Percentiles rank a stretch among this genome's conserved stretches.
phyloP scores from a whole-genome alignment of 2,797 vertebrate genomes.

The Poeciliopsis infans region DNA sequence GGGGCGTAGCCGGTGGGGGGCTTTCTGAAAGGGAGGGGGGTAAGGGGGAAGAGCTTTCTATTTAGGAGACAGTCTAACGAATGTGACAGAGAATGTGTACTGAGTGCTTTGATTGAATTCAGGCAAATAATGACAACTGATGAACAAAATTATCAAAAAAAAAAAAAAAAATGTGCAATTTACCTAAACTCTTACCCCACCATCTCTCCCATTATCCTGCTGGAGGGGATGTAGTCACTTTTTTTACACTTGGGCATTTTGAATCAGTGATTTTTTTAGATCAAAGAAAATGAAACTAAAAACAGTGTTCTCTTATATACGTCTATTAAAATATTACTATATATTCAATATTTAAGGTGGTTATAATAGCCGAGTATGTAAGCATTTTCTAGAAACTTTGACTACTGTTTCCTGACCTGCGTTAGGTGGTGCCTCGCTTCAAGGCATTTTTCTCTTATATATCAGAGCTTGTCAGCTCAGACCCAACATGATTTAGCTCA shows the following conservation, averaged over 20 bases:
- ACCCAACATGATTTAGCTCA: constrained; percentile 71
- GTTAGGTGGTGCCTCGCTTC: constrained; percentile 79
- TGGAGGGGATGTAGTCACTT: constrained; percentile 84
- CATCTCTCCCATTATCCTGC: constrained; percentile 78
- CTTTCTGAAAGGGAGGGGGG: neutral
- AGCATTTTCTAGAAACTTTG: constrained; percentile 90
- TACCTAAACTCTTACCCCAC: constrained; percentile 81
- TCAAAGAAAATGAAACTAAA: constrained; percentile 83
- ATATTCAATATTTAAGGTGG: constrained; percentile 89
- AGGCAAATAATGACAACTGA: constrained; percentile 83
- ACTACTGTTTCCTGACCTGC: constrained; percentile 87
- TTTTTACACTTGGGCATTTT: constrained; percentile 88
- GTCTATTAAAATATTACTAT: constrained; percentile 88
- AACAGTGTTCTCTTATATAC: constrained; percentile 89
- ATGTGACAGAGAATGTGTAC: constrained; percentile 87
- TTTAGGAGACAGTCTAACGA: constrained; percentile 83
- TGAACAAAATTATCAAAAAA: constrained; percentile 79
- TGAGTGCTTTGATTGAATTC: constrained; percentile 86
- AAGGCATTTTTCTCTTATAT: constrained; percentile 77
- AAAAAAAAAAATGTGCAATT: constrained; percentile 83
- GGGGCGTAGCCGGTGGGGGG: constrained; percentile 73
- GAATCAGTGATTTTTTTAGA: constrained; percentile 87
- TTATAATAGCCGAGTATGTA: constrained; percentile 89
- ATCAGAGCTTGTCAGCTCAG: constrained; percentile 72
- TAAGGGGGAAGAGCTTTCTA: constrained; percentile 71